A percentile compares a stretch with the other conserved stretches of the same genome.
phyloP scores from a whole-genome alignment of 2,113 vertebrate species.

The Gopherus flavomarginatus region DNA sequence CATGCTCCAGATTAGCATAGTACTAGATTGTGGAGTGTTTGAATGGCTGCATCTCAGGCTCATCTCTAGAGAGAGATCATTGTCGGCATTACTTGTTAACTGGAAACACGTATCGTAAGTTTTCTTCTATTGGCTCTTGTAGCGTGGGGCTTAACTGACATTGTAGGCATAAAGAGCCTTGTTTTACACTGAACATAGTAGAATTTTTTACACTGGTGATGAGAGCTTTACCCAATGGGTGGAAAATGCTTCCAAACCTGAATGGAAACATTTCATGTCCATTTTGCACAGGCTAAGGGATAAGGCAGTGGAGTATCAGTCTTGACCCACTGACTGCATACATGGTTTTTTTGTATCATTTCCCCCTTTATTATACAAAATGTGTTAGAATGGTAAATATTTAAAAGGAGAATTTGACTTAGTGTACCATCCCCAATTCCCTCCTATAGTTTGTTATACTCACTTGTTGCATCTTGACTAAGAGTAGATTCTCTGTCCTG shows the following conservation, averaged over 20 bases:
- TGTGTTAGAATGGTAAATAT: neutral
- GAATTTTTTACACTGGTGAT: neutral
- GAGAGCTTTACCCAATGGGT: neutral
- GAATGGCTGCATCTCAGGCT: neutral
- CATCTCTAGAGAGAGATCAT: neutral
- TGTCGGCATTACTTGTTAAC: neutral
- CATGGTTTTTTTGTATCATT: neutral
- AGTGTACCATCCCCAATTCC: neutral
- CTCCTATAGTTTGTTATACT: neutral
- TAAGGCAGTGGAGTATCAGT: accelerated
- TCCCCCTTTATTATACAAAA: neutral
- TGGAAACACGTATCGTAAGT: neutral
- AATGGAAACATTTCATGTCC: neutral
- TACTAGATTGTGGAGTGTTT: neutral
- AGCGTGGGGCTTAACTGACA: neutral
- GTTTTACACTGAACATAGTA: neutral
- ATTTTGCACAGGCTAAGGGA: neutral
- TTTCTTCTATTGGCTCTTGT: neutral
- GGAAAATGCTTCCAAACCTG: neutral
- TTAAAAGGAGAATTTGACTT: neutral
- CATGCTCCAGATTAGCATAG: neutral
- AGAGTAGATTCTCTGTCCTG: too few species aligned
- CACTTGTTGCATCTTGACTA: neutral
- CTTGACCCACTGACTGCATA: neutral
- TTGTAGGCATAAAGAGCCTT: neutral